Conservation (phyloP, 2,888 invertebrate species). For the Caradrina kadenii region DNA sequence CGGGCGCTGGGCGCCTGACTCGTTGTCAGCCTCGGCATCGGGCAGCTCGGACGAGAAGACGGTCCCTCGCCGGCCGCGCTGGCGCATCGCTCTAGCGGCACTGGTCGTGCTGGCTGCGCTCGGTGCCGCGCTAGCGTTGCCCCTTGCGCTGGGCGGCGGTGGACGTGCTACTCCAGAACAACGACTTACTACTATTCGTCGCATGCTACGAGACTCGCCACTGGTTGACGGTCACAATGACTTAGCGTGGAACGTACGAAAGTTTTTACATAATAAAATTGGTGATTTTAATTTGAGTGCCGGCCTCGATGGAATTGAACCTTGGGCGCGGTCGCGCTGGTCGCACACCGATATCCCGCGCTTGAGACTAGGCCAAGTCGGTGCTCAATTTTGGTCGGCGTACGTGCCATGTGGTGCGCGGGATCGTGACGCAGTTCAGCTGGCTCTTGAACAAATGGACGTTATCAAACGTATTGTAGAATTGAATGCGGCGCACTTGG, state of each 20-base stretch:
- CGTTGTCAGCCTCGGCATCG: conserved; percentile 86
- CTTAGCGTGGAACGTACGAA: conserved; percentile 96
- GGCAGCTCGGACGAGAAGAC: conserved; percentile 89
- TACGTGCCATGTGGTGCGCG: conserved; percentile 96
- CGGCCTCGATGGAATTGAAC: conserved; percentile 92
- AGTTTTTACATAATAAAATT: conserved; percentile 96
- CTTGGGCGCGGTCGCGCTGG: conserved; percentile 96
- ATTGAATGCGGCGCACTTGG: conserved; percentile 93
- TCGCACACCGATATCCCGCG: conserved; percentile 98
- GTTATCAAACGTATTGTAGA: conserved; percentile 94
- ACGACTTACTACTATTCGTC: conserved; percentile 92
- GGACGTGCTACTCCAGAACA: conserved; percentile 91
- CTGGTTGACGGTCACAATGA: conserved; percentile 96
- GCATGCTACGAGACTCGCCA: conserved; percentile 92
- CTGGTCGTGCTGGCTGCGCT: conserved; percentile 91
- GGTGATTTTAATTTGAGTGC: conserved; percentile 92
- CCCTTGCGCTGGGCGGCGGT: conserved; percentile 88
- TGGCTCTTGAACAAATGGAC: conserved; percentile 96
- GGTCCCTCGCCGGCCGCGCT: conserved; percentile 88
- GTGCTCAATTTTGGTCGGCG: conserved; percentile 98
- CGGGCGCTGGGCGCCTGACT: conserved; percentile 88
- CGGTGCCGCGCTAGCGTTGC: conserved; percentile 90
- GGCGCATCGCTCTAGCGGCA: conserved; percentile 91
- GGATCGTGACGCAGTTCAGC: conserved; percentile 95
- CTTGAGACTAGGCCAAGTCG: conserved; percentile 95